Conservation (phyloP, 2,888 invertebrate genomes). For the Hypena proboscidalis region DNA sequence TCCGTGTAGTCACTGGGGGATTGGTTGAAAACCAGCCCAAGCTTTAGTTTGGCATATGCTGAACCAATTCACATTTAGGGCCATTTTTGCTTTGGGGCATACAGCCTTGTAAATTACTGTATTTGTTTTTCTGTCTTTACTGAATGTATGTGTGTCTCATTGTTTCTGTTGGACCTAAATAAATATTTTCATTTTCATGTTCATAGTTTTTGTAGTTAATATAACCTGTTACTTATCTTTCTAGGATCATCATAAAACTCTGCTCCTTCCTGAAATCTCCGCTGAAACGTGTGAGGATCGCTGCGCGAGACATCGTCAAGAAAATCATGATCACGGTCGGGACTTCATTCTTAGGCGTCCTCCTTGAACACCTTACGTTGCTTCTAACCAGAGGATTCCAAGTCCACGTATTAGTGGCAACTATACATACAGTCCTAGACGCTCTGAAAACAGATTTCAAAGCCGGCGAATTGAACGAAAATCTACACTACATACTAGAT, state of each 20-base stretch:
- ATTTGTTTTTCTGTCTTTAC: too few species aligned
- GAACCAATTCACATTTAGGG: too few species aligned
- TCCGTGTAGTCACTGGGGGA: too few species aligned
- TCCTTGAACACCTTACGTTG: conserved; percentile 92
- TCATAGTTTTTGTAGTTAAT: neutral
- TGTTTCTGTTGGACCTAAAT: too few species aligned
- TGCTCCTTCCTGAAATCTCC: conserved; percentile 96
- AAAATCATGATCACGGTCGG: conserved; percentile 95
- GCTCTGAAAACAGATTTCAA: conserved; percentile 89
- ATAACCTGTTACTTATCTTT: conserved; percentile 45
- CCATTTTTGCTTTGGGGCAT: too few species aligned
- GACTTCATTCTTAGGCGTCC: conserved; percentile 89
- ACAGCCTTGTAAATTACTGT: neutral
- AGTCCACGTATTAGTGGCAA: conserved; percentile 96
- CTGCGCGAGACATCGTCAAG: conserved; percentile 95
- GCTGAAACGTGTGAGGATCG: conserved; percentile 92
- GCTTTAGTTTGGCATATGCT: too few species aligned
- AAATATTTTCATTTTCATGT: too few species aligned
- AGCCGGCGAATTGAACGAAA: conserved; percentile 91
- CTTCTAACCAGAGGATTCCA: conserved; percentile 95
- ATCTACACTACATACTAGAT: conserved; percentile 91
- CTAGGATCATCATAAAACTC: conserved; percentile 93
- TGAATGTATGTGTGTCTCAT: too few species aligned
- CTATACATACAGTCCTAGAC: conserved; percentile 93
- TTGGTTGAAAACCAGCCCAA: too few species aligned